Percentiles rank a stretch among this genome's conserved stretches.
Evolutionary conservation across 2,113 vertebrate species (phyloP).

Genomic region (Microcebus tavaratra): DNA sequence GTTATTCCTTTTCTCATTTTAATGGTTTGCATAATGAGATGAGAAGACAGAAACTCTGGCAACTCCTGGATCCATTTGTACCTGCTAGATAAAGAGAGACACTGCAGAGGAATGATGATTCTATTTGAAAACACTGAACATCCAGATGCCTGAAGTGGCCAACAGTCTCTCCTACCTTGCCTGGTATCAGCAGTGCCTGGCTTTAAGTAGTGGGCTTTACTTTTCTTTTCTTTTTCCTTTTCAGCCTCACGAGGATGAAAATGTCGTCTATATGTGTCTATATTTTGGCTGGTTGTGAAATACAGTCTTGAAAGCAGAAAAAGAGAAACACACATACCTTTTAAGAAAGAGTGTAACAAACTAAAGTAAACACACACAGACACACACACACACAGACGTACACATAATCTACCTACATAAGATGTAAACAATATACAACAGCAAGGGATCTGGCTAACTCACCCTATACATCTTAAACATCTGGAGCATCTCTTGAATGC

Average conservation of each 20-base stretch:
- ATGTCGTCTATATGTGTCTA: not conserved
- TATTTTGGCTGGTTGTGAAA: not conserved
- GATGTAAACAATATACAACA: not conserved
- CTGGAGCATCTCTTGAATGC: not conserved
- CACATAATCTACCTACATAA: not conserved
- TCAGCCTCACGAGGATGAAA: not conserved
- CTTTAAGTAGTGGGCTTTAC: not conserved
- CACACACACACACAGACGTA: not conserved
- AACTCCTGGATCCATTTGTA: constrained; percentile 76
- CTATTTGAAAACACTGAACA: constrained; percentile 69
- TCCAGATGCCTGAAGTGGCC: not conserved
- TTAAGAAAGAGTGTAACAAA: not conserved
- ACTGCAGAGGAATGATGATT: constrained; percentile 74
- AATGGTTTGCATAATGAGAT: constrained; percentile 84
- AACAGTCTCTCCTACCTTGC: not conserved
- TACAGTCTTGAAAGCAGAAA: not conserved
- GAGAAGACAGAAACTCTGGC: constrained; percentile 80
- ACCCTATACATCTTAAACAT: not conserved
- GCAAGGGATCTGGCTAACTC: not conserved
- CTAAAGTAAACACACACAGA: not conserved
- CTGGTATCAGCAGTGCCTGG: not conserved
- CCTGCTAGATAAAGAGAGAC: constrained; percentile 75
- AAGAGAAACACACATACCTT: not conserved
- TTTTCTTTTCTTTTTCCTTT: not conserved
- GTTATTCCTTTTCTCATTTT: constrained; percentile 81